Evolutionary conservation across 2,113 vertebrate genomes (phyloP).

Genomic region (Orientallactaga bullata): DNA sequence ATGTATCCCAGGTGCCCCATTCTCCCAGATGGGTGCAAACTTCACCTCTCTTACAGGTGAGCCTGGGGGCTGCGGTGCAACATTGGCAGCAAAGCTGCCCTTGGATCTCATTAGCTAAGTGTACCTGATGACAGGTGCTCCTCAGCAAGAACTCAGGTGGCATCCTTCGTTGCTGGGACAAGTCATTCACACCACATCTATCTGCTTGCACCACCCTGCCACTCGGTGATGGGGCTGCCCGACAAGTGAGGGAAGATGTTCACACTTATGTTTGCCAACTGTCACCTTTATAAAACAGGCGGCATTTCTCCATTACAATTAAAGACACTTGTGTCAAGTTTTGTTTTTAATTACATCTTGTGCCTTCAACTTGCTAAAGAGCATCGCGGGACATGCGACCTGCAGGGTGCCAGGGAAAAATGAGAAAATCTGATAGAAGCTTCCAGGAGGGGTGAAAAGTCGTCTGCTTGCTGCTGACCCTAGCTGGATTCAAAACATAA

Average conservation of each 20-base stretch:
- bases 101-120: constrained; percentile 63
- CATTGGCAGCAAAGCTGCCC: not conserved
- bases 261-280: constrained; percentile 81
- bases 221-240: constrained; percentile 22
- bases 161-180: constrained; percentile 61
- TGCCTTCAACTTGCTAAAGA: constrained; percentile 70
- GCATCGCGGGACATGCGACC: constrained; percentile 49
- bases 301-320: constrained; percentile 78
- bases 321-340: constrained; percentile 78
- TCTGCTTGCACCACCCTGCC: constrained; percentile 68
- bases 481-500: not conserved
- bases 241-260: constrained; percentile 68
- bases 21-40: not conserved
- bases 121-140: constrained; percentile 53
- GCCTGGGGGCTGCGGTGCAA: not conserved
- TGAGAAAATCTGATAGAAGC: not conserved
- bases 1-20: fast-evolving
- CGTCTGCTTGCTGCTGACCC: not conserved
- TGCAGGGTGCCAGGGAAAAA: not conserved
- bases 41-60: not conserved
- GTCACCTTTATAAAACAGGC: constrained; percentile 80
- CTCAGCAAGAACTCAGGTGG: constrained; percentile 41
- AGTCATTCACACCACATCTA: constrained; percentile 78
- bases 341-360: constrained; percentile 81
- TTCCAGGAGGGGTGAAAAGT: not conserved